Base-by-base conservation (phyloP, 2,888 invertebrate genomes). In the Drosophila pseudotakahashii region DNA sequence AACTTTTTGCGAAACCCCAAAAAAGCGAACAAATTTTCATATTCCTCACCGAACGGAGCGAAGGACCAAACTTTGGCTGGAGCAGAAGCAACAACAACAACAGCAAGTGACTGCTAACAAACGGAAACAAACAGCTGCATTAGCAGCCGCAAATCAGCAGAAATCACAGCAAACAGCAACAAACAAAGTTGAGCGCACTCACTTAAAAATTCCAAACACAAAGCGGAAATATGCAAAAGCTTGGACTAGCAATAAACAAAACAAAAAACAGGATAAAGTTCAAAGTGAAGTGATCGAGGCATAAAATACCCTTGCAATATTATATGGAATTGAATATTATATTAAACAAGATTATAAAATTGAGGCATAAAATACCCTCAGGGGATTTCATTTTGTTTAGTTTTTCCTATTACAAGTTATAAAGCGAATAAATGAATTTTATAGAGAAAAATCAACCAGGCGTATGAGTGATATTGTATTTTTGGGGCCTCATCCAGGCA, bases 211-310 rank as follows among this genome's bases (percentile, higher is more conserved):
- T 84, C 88, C 73, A 77, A 88, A 83, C 89, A 85, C 89, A 83
- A 79, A 85, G 41, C 90, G 90, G 90, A 90, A 90, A 90, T 90
- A 89, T 88, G 89, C 79, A 88, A 78, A 88, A 81, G 80, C 86
- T 77, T 70, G 74, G 74, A 48, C 58, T 39, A 44, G 11, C 26
- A 52, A 44, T 50, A 51, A 30, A 42, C 30, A 23, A 45, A 47
- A 53, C 36, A 52, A 47, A 41, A 48, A 50, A 30, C 3, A 32
- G n/a, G 39, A 7, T n/a, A 26, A 14, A 32, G 47, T 32, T 0
- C 1, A 0, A 23, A 30, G 2, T 9, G 2, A 6, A 14, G 3
- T 1, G 13, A 2, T 39, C 32, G 47, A 60, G 5, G 1, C 16
- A 3, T 13, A 3, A 11, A 41, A 60, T 41, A 41, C 62, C 11